A percentile compares a stretch with the other conserved stretches of the same genome.
Evolutionary conservation across 2,888 invertebrate genomes (phyloP).

Genomic region (Dione juno): DNA sequence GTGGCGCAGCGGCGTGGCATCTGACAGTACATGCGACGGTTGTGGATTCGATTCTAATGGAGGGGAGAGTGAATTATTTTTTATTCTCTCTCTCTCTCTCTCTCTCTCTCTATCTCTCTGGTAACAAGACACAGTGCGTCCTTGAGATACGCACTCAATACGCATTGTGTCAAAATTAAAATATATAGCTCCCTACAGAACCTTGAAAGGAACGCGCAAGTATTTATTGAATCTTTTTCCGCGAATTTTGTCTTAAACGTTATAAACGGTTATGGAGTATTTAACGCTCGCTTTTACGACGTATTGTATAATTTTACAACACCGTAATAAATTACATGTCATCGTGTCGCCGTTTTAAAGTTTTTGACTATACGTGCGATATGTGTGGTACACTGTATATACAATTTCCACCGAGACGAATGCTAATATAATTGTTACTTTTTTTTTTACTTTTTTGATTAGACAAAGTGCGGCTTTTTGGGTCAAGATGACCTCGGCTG

Average conservation of each 20-base stretch:
- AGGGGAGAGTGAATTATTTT: neutral
- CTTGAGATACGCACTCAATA: no score
- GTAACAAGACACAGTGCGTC: no score
- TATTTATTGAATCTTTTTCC: neutral
- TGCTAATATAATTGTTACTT: no score
- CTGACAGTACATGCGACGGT: no score
- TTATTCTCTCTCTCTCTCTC: no score
- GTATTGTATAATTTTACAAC: neutral
- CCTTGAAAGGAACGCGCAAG: neutral
- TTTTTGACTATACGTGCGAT: neutral
- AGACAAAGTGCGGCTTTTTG: no score
- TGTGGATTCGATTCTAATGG: neutral
- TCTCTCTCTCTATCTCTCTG: no score
- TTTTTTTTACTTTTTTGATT: no score
- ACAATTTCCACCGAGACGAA: no score
- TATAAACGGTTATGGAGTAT: neutral
- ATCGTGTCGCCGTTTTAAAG: neutral
- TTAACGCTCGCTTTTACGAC: neutral
- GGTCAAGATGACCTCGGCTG: neutral
- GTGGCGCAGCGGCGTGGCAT: no score
- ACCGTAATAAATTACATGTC: neutral
- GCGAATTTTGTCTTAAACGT: slow-evolving; percentile 8
- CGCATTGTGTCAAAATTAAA: neutral
- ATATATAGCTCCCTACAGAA: neutral
- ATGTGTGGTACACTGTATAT: no score